Base-by-base conservation (phyloP, 2,113 vertebrate genomes). In the Scortum barcoo region DNA sequence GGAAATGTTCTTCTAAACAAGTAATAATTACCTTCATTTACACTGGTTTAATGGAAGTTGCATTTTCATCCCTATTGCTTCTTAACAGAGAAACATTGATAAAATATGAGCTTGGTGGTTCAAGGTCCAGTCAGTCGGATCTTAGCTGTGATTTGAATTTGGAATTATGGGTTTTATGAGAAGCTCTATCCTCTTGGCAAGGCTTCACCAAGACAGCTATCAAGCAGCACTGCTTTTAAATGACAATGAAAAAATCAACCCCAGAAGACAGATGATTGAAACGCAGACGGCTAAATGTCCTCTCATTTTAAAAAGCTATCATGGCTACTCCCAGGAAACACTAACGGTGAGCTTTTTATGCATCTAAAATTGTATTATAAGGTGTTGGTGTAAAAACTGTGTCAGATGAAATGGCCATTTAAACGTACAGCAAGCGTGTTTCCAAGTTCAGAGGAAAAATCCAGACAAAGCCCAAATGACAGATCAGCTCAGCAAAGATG, bases 341-440 rank as follows among this genome's bases (percentile, higher is more conserved):
- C 19, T 36, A 24, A 24, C 7, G 1, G 24, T 17, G 22, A 54
- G 3, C 3, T 61, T 65, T 68, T 22, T 42, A 12, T 82, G 40
- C 40, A 65, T 42, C 28, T 65, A 26, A 42, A 67, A 58, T 72
- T 16, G 11, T 40, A 28, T n/a, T 3, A 14, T 53, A 72, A 12
- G 33, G 44, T 22, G 51, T 2, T 44, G 38, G 26, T 51, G 33
- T 77, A 44, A 70, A 80, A 80, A 72, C 7, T 42, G 20, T 44
- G 8, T 30, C n/a, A 61, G 33, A 79, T 68, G 22, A 78, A 56
- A 40, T 36, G 5, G 12, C 16, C 2, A 58, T 19, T 83, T 19
- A 54, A 79, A 81, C 63, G 10, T 62, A 40, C 11, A 79, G 20
- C 8, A 78, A 86, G 75, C 19, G 17, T 40, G 33, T 73, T 81